Evolutionary conservation across 2,888 invertebrate genomes (phyloP), one percentile per base, ranked within the genome.

Genomic region (Philhelius pedissequus): DNA sequence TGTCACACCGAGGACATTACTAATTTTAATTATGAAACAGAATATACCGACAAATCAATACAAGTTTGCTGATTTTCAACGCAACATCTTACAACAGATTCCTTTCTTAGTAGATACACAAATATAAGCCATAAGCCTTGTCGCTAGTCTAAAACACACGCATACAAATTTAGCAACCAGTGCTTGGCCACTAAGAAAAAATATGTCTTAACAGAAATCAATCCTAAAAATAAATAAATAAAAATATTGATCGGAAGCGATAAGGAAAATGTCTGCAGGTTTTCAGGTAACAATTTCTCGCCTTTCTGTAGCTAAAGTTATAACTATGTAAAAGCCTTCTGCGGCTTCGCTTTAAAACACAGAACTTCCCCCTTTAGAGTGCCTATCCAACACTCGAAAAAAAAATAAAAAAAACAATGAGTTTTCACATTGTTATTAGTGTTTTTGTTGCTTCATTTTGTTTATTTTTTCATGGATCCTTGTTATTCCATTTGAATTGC

Each of bases 371-470:
- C 32, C 13, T 18, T n/a, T 7, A 6, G 52, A 60, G 27, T 62
- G n/a, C n/a, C n/a, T n/a, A 27, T 30, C 43, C 18, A 43, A 60
- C 40, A 60, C 27, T 15, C 3, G 0, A 9, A 71, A 27, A 40
- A 68, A 71, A 60, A 70, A 50, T 43, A 70, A 58, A 74, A 15
- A 13, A 75, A 60, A 75, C 79, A 84, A 79, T 75, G 79, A 71
- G 43, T 79, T 83, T 84, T 58, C 70, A 79, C 83, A 75, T 79
- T 79, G 60, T 79, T 75, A 84, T 75, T 84, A 79, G 60, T 54
- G 74, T 70, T 78, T 35, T 71, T 71, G 54, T 70, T 43, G 54
- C 40, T 30, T 48, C 22, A n/a, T n/a, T n/a, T 69, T 50, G 48
- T 73, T 64, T 64, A 43, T 64, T 74, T 74, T 64, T 78, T 64